Evolutionary conservation across 2,113 vertebrate species (phyloP).

Genomic region (Pleuronectes platessa): DNA sequence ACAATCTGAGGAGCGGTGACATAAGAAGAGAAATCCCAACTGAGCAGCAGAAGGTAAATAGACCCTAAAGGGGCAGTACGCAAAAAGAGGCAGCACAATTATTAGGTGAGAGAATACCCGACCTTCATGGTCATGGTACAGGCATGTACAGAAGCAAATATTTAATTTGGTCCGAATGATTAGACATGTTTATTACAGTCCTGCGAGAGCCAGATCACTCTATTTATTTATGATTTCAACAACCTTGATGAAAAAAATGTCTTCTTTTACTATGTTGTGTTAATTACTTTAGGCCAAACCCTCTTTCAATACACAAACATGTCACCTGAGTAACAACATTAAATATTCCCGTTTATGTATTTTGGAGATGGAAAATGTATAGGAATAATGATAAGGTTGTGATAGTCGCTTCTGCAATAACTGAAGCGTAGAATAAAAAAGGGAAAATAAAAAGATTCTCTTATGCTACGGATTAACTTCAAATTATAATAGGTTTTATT

Average conservation of each 20-base stretch:
- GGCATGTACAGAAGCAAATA: too few species aligned
- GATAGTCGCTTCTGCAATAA: background rate
- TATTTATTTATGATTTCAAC: too few species aligned
- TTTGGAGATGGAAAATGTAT: background rate
- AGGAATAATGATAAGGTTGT: background rate
- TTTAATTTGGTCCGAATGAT: too few species aligned
- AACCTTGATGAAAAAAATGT: too few species aligned
- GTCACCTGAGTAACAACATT: too few species aligned
- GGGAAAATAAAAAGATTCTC: background rate
- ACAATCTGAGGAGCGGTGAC: conserved; percentile 6
- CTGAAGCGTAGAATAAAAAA: background rate
- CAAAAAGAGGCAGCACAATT: background rate
- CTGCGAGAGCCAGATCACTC: too few species aligned
- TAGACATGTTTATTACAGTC: too few species aligned
- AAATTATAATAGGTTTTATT: background rate
- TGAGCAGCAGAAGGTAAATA: conserved; percentile 7
- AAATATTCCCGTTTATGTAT: background rate
- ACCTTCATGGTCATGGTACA: too few species aligned
- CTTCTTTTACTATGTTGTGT: background rate
- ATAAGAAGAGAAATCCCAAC: conserved; percentile 30
- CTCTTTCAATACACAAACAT: background rate
- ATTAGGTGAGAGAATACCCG: background rate
- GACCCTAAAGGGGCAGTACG: background rate
- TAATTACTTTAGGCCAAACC: background rate
- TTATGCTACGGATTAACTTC: background rate